These are phyloP conservation scores for Tokudaia muenninki DNA, from an alignment of 2,797 vertebrate species.

Conservation along the genomic window DNA sequence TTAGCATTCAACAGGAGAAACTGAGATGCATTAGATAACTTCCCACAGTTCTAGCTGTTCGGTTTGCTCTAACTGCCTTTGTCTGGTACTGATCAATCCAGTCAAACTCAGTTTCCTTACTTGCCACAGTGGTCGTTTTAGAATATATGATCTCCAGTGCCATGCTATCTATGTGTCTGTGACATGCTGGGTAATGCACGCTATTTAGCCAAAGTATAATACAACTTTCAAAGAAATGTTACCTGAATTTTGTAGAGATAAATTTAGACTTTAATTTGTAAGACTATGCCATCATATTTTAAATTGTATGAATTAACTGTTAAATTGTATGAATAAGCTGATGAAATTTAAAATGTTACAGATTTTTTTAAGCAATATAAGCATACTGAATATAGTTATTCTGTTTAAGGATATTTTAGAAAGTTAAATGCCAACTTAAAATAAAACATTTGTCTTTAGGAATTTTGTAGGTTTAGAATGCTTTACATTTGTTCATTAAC, in stretches of 20 bases:
- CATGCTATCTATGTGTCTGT: background rate
- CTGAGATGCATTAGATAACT: background rate
- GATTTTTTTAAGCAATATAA: conserved; percentile 54
- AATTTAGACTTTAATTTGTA: conserved; percentile 59
- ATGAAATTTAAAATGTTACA: conserved; percentile 55
- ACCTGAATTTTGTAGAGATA: conserved; percentile 26
- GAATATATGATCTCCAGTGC: conserved; percentile 22
- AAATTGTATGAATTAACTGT: conserved; percentile 39
- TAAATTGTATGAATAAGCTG: conserved; percentile 29
- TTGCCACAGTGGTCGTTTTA: conserved; percentile 44
- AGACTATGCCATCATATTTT: conserved; percentile 1
- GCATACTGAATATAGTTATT: background rate
- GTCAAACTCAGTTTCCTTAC: background rate
- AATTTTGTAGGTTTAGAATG: conserved; percentile 31
- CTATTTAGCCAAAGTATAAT: conserved; percentile 43
- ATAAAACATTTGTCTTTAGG: conserved; percentile 40
- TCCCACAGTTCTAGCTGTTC: background rate
- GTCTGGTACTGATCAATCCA: conserved; percentile 8
- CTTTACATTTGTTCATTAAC: conserved; percentile 55
- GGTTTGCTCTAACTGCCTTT: background rate
- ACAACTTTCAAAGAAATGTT: conserved; percentile 48
- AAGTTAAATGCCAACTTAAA: conserved; percentile 33
- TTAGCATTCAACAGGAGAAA: conserved; percentile 52
- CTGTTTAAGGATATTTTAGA: conserved; percentile 47
- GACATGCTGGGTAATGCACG: background rate